Conservation (phyloP, 2,888 invertebrate genomes). For the Epinotia bilunana region DNA sequence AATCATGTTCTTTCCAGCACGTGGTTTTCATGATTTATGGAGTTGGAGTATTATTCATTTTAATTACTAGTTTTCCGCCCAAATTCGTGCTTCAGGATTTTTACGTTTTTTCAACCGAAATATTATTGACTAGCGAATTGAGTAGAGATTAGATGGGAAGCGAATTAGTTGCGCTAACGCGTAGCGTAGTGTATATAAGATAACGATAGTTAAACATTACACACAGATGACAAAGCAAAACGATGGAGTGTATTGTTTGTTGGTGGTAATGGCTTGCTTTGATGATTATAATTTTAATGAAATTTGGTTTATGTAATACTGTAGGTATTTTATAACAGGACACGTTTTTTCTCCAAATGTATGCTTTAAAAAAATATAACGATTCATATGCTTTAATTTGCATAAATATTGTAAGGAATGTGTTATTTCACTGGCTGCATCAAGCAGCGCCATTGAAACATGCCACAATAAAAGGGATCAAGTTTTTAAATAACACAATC, state of each 20-base stretch:
- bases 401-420: background rate
- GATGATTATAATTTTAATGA: too few species aligned
- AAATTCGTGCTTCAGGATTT: slow-evolving; percentile 32
- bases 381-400: background rate
- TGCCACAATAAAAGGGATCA: slow-evolving; percentile 21
- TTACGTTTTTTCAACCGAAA: slow-evolving; percentile 16
- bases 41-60: slow-evolving; percentile 41
- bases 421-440: background rate
- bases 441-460: slow-evolving; percentile 1
- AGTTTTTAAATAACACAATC: slow-evolving; percentile 15
- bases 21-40: slow-evolving; percentile 43
- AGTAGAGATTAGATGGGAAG: too few species aligned
- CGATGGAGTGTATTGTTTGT: too few species aligned
- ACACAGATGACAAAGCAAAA: too few species aligned
- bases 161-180: too few species aligned
- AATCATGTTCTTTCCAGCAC: slow-evolving; percentile 39
- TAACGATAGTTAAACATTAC: too few species aligned
- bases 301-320: too few species aligned
- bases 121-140: background rate
- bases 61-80: slow-evolving; percentile 44
- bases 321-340: too few species aligned
- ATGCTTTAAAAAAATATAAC: too few species aligned
- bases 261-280: too few species aligned
- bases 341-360: too few species aligned
- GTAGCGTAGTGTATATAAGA: too few species aligned